Evolutionary conservation across 2,888 invertebrate genomes (phyloP).

Genomic region (Caenorhabditis virilis): DNA sequence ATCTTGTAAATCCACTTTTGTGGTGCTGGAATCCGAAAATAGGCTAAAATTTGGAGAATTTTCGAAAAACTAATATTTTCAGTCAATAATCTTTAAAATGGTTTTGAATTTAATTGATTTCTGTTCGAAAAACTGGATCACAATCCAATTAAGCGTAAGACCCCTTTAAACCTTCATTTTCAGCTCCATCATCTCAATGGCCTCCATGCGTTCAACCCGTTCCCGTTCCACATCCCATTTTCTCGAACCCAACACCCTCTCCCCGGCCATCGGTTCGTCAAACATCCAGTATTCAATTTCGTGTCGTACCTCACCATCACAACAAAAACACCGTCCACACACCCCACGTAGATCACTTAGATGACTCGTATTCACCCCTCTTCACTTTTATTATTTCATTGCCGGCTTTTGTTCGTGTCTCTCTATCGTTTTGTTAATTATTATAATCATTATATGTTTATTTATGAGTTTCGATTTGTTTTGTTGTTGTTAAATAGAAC

Average conservation of each 20-base stretch:
- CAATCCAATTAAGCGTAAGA: no score
- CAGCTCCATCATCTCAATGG: conserved; percentile 58
- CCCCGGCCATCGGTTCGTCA: conserved; percentile 44
- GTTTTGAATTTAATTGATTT: background rate
- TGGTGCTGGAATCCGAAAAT: background rate
- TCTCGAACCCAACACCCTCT: conserved; percentile 45
- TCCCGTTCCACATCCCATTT: conserved; percentile 53
- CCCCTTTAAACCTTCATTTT: conserved; percentile 9
- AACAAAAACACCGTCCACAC: no score
- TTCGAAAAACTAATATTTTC: background rate
- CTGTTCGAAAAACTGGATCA: no score
- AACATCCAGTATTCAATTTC: conserved; percentile 21
- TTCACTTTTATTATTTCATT: conserved; percentile 1
- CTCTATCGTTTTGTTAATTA: background rate
- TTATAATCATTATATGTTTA: background rate
- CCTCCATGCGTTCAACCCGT: conserved; percentile 50
- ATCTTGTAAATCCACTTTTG: background rate
- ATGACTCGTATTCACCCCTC: conserved; percentile 6
- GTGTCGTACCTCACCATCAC: conserved; percentile 39
- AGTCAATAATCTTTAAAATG: background rate
- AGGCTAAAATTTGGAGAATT: background rate
- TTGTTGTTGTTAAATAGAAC: background rate
- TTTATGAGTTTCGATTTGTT: background rate
- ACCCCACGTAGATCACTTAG: conserved; percentile 35
- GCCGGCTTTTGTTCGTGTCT: background rate